These are phyloP conservation scores for Polypterus senegalus DNA, from an alignment of 2,113 vertebrate genomes.

Conservation along the genomic window DNA sequence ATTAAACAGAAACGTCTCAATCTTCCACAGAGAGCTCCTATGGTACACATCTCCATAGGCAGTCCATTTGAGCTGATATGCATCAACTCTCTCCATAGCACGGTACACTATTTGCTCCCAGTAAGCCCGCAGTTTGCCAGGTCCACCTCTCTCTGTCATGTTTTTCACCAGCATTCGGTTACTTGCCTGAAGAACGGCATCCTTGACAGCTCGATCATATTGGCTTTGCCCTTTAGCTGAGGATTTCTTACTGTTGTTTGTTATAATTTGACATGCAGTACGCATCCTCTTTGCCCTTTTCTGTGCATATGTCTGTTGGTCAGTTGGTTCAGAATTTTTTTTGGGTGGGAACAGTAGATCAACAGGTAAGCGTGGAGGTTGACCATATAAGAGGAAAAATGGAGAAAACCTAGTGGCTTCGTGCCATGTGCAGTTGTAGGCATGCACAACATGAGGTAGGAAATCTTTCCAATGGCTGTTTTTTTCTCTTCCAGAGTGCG, in stretches of 20 bases:
- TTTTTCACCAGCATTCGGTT: too few species aligned
- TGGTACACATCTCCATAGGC: too few species aligned
- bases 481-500: conserved; percentile 13
- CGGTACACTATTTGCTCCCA: too few species aligned
- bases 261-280: conserved; percentile 13
- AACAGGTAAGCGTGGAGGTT: conserved; percentile 13
- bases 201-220: conserved; percentile 16
- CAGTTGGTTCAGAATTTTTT: neutral
- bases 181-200: conserved; percentile 6
- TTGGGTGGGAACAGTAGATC: conserved; percentile 15
- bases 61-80: too few species aligned
- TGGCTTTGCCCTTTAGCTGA: conserved; percentile 13
- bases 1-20: too few species aligned
- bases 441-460: conserved; percentile 18
- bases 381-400: conserved; percentile 20
- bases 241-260: conserved; percentile 16
- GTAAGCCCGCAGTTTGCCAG: too few species aligned
- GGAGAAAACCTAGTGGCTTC: conserved; percentile 18
- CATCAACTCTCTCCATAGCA: too few species aligned
- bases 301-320: conserved; percentile 11
- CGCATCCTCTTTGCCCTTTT: conserved; percentile 17
- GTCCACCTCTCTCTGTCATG: too few species aligned
- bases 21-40: too few species aligned
- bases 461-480: conserved; percentile 20
- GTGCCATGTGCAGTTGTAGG: conserved; percentile 16